Percentiles rank a stretch among this genome's conserved stretches.
Evolutionary conservation across 1,140 invertebrate species (phyloP).

Genomic region (Agraylea sexmaculata): DNA sequence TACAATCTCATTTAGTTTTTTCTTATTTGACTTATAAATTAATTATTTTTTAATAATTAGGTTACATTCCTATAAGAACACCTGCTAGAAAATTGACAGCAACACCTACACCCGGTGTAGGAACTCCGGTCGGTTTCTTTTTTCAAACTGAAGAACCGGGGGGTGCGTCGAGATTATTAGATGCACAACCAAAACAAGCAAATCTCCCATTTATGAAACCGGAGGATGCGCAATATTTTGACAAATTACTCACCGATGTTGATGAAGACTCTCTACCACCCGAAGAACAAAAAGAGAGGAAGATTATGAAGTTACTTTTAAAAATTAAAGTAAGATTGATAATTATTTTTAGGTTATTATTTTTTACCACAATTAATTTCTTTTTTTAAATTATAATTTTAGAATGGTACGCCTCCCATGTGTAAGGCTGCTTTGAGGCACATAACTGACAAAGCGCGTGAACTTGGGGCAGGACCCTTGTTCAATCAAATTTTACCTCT

Average conservation of each 20-base stretch:
- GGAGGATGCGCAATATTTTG: constrained; percentile 99
- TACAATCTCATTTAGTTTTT: constrained; percentile 16
- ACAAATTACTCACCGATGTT: constrained; percentile 94
- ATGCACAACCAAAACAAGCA: constrained; percentile 87
- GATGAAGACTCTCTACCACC: constrained; percentile 92
- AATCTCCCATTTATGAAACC: constrained; percentile 99
- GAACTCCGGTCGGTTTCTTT: constrained; percentile 89
- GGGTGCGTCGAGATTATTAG: constrained; percentile 72
- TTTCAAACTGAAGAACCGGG: constrained; percentile 81
- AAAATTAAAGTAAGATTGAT: constrained; percentile 74
- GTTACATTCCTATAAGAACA: constrained; percentile 94
- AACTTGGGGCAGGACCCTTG: constrained; percentile 95
- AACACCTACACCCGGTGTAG: constrained; percentile 92
- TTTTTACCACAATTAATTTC: background rate
- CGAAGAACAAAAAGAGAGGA: constrained; percentile 95
- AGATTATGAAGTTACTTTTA: constrained; percentile 96
- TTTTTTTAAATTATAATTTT: no score
- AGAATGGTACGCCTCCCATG: constrained; percentile 98
- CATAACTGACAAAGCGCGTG: constrained; percentile 96
- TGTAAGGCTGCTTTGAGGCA: constrained; percentile 93
- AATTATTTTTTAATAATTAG: constrained; percentile 27
- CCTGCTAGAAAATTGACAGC: constrained; percentile 94
- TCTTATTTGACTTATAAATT: background rate
- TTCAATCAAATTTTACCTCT: constrained; percentile 98
- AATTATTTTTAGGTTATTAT: background rate